Base-by-base conservation (phyloP, 2,113 vertebrate genomes). In the Cettia cetti region DNA sequence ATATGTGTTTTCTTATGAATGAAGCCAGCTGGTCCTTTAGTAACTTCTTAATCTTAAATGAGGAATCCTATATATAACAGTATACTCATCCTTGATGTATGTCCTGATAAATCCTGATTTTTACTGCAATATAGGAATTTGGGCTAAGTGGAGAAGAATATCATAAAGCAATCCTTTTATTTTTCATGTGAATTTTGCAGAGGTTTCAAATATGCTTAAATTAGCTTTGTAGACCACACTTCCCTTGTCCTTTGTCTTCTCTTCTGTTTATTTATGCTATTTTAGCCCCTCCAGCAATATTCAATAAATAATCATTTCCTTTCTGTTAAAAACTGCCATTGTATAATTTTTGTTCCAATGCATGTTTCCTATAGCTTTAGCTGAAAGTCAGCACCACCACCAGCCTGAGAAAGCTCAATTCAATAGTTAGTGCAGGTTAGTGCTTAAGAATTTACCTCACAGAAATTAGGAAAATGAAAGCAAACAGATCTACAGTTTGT, bases 251-350 rank as follows among this genome's bases (percentile, higher is more conserved):
- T 94, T 92, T 92, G 86, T 93, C 72, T 95, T 85, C 75, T 64
- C 24, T 91, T 76, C 31, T 94, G 70, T 95, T 94, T 96, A 63
- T 92, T 93, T 89, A 74, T 50, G 68, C 69, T 87, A 75, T 71
- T 95, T 91, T 66, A 83, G 60, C 40, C 44, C 60, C 56, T 76
- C 28, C 72, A 96, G 92, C 59, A 92, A 76, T 78, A 82, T 20
- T 80, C 52, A 69, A 50, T 82, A 95, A 95, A 95, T 82, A 95
- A 86, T 66, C 0, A 82, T 70, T 91, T 93, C 68, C 79, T 90
- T 90, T 96, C 74, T 92, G 39, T 74, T 90, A 65, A 83, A 79
- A 74, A 20, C 64, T 88, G 49, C 84, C 60, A 42, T 18, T 71
- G 85, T 82, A 54, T 27, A 59, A 35, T 54, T 71, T 86, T 86